These are phyloP conservation scores for Synergus itoensis DNA, from an alignment of 2,888 invertebrate genomes.

Conservation along the genomic window DNA sequence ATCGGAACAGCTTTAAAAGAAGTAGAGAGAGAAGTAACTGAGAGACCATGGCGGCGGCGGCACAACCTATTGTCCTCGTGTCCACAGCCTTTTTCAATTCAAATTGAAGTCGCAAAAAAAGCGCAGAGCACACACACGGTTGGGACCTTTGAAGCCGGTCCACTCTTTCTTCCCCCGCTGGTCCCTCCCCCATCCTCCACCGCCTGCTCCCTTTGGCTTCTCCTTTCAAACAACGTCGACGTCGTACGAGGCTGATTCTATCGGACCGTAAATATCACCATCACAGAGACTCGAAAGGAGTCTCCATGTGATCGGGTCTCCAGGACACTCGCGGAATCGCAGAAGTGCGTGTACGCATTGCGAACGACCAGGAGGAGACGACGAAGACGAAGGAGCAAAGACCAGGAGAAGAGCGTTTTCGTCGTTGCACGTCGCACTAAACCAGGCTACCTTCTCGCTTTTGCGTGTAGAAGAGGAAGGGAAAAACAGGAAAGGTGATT, in stretches of 20 bases:
- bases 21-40: constrained; percentile 58
- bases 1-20: constrained; percentile 55
- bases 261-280: constrained; percentile 76
- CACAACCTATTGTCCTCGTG: constrained; percentile 76
- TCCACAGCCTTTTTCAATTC: constrained; percentile 76
- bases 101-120: constrained; percentile 76
- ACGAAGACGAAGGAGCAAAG: constrained; percentile 40
- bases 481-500: constrained; percentile 30
- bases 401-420: constrained; percentile 34
- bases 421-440: constrained; percentile 34
- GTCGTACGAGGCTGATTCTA: constrained; percentile 73
- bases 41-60: constrained; percentile 60
- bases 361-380: constrained; percentile 18
- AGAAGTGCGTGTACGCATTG: constrained; percentile 37
- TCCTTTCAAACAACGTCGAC: constrained; percentile 58
- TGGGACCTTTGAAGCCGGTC: constrained; percentile 63
- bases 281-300: constrained; percentile 60
- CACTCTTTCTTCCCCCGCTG: constrained; percentile 45
- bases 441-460: constrained; percentile 37
- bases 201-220: constrained; percentile 42
- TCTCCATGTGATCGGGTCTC: constrained; percentile 16
- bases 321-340: constrained; percentile 36
- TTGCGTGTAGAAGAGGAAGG: constrained; percentile 15
- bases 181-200: constrained; percentile 52
- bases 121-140: constrained; percentile 68